Evolutionary conservation across 2,797 vertebrate genomes (phyloP).

Genomic region (Pipistrellus kuhlii): DNA sequence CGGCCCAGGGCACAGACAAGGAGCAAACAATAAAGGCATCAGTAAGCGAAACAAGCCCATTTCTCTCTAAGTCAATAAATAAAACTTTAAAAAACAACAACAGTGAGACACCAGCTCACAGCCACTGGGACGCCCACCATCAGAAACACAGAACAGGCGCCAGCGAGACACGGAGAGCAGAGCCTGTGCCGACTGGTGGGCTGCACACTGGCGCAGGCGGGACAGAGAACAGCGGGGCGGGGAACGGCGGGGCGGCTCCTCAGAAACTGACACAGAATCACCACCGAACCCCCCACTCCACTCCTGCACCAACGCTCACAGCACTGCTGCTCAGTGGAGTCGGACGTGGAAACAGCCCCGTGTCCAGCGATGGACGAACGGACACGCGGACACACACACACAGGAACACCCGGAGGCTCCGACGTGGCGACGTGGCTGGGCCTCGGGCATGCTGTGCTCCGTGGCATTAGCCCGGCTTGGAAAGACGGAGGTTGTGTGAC

Average conservation of each 20-base stretch:
- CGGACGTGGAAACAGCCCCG: not conserved
- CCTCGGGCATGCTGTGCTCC: not conserved
- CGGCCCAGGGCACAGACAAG: rapidly evolving
- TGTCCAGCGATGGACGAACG: rapidly evolving
- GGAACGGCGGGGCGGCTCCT: rapidly evolving
- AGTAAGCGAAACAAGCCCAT: rapidly evolving
- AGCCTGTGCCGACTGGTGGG: rapidly evolving
- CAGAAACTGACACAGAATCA: rapidly evolving
- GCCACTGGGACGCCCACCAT: not conserved
- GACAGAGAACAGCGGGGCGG: no score
- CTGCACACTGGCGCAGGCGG: rapidly evolving
- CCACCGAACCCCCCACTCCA: rapidly evolving
- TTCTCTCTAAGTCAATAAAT: not conserved
- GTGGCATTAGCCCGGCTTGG: no score
- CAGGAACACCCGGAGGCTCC: no score
- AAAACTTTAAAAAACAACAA: not conserved
- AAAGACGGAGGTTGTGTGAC: rapidly evolving
- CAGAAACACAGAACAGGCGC: not conserved
- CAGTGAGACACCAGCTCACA: not conserved
- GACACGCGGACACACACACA: no score
- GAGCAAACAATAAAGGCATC: rapidly evolving
- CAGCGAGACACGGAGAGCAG: rapidly evolving
- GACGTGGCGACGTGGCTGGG: no score
- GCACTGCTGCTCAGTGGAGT: rapidly evolving
- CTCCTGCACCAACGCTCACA: rapidly evolving